phyloP scores from a whole-genome alignment of 2,113 vertebrate species.

The Lophura nycthemera region DNA sequence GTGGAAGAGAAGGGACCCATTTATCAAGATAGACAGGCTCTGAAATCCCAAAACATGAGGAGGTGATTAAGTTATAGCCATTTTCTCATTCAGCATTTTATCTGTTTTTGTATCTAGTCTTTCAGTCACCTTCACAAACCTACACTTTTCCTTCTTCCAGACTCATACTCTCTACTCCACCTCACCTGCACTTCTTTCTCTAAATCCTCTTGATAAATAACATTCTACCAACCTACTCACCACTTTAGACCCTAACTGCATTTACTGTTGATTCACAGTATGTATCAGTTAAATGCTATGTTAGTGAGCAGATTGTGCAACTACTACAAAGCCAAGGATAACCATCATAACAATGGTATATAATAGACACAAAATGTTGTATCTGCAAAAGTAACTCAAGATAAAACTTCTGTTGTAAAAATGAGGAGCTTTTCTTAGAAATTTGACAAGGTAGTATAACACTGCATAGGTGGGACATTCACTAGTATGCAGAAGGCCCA shows the following conservation, averaged over 20 bases:
- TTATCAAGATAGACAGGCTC: neutral
- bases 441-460: neutral
- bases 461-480: neutral
- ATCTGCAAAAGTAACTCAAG: neutral
- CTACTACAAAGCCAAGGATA: neutral
- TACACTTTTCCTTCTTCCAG: neutral
- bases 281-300: neutral
- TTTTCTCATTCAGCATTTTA: neutral
- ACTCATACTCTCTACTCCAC: neutral
- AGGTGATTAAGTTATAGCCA: neutral
- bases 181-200: neutral
- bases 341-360: neutral
- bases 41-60: neutral
- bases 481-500: neutral
- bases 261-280: neutral
- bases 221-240: neutral
- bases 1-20: neutral
- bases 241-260: neutral
- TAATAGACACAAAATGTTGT: neutral
- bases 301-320: neutral
- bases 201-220: neutral
- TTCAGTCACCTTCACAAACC: neutral
- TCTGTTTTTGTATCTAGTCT: neutral
- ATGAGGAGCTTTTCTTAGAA: neutral
- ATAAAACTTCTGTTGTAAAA: neutral